A percentile compares a stretch with the other conserved stretches of the same genome.
These are phyloP conservation scores for Noctua janthina DNA, from an alignment of 2,888 invertebrate species.

Conservation along the genomic window DNA sequence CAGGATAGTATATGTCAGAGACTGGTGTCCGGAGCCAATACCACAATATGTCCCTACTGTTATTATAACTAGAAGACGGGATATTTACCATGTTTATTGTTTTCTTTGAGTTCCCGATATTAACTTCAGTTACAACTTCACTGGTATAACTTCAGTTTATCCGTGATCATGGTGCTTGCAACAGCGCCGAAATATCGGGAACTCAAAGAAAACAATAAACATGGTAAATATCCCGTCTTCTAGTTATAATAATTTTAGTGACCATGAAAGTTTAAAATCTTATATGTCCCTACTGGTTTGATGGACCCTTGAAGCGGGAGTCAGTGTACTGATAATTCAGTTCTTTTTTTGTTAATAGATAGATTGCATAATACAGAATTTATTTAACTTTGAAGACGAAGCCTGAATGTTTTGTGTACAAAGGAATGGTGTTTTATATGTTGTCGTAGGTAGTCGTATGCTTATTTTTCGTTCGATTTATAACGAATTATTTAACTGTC, in stretches of 20 bases:
- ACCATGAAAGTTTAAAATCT: too few relatives aligned
- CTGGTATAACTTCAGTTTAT: too few relatives aligned
- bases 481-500: constrained; percentile 57
- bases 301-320: not conserved
- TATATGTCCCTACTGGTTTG: not conserved
- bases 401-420: constrained; percentile 48
- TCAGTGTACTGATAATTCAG: not conserved
- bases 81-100: too few relatives aligned
- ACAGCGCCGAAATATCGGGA: too few relatives aligned
- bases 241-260: too few relatives aligned
- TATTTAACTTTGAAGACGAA: constrained; percentile 44
- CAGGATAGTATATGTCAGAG: not conserved
- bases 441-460: constrained; percentile 70
- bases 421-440: constrained; percentile 60
- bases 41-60: not conserved
- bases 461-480: constrained; percentile 60
- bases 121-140: too few relatives aligned
- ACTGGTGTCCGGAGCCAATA: not conserved
- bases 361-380: constrained; percentile 47
- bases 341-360: constrained; percentile 20
- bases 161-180: too few relatives aligned
- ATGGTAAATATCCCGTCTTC: too few relatives aligned
- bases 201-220: too few relatives aligned
- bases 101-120: too few relatives aligned
- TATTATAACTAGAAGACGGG: too few relatives aligned